Evolutionary conservation across 2,888 invertebrate species (phyloP), one percentile per base, ranked within the genome.

Genomic region (Pristionchus mayeri): DNA sequence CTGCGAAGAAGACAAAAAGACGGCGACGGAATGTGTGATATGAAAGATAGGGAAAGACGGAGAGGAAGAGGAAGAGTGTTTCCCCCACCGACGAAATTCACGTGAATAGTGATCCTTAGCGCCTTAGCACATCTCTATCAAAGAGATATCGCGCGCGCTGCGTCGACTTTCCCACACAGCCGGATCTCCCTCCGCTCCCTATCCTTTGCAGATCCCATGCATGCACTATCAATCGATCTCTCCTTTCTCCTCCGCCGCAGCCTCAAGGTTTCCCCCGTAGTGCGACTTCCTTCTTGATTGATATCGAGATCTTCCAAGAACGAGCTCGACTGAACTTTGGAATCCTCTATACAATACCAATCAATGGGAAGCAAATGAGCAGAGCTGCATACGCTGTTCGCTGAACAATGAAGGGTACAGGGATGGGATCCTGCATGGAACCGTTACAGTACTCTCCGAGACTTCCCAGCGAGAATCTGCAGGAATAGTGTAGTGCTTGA

Each of bases 1-100:
- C 30, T 67, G 21, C n/a, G 37, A 67, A 21, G n/a, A 21, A 67
- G 67, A 67, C 18, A 6, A n/a, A n/a, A n/a, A n/a, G n/a, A n/a
- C n/a, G n/a, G n/a, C n/a, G n/a, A n/a, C n/a, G 40, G 67, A 67
- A 67, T 67, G 67, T 67, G 67, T 67, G 67, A 37, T 34, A 67
- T 67, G 40, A n/a, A 34, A n/a, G 37, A 67, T 16, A 11, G n/a
- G 37, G 21, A 16, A 40, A 67, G 67, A 67, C 34, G 37, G 37
- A 67, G 27, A 27, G 60, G 21, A 60, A 13, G 30, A 37, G 21
- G 27, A 60, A 30, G 30, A 60, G n/a, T 21, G 57, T 57, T 21
- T 57, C 57, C 24, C 24, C 57, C 24, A 2, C 24, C 37, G 63
- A 60, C 34, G 63, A 11, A 67, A 60, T 67, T 67, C 67, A 67